Percentiles rank a stretch among this genome's conserved stretches.
Conservation (phyloP, 1,140 invertebrate species). For the Trypoxylus dichotomus region DNA sequence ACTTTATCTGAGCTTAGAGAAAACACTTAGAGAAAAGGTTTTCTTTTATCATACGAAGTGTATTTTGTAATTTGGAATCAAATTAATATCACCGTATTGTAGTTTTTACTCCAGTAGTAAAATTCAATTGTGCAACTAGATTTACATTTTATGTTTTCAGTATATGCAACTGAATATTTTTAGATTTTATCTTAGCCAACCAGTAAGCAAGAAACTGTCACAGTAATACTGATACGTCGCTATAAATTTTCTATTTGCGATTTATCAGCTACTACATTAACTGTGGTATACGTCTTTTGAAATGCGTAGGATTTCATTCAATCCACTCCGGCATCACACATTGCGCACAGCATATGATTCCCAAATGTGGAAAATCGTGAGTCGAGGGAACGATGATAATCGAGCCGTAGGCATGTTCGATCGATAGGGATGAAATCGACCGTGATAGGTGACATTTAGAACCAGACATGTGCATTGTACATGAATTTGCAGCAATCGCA, state of each 20-base stretch:
- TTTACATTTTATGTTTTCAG: no score
- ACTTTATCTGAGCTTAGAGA: no score
- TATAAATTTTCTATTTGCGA: background rate
- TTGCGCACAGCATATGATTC: background rate
- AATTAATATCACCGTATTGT: no score
- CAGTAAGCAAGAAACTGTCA: no score
- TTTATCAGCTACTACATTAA: background rate
- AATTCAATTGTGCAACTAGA: no score
- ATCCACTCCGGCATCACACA: background rate
- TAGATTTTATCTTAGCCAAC: no score
- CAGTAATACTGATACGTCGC: background rate
- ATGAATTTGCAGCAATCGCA: background rate
- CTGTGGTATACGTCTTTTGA: background rate
- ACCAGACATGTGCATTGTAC: background rate
- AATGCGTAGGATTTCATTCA: background rate
- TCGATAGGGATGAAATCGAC: constrained; percentile 1
- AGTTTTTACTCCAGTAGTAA: no score
- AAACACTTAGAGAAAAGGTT: no score
- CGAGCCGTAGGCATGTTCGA: background rate
- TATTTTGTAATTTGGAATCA: no score
- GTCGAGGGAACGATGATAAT: background rate
- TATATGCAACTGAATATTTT: no score
- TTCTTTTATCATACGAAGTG: no score
- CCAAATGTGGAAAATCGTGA: background rate
- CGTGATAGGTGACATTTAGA: background rate